Conservation (phyloP, 2,888 invertebrate genomes). For the Plebejus melissa region DNA sequence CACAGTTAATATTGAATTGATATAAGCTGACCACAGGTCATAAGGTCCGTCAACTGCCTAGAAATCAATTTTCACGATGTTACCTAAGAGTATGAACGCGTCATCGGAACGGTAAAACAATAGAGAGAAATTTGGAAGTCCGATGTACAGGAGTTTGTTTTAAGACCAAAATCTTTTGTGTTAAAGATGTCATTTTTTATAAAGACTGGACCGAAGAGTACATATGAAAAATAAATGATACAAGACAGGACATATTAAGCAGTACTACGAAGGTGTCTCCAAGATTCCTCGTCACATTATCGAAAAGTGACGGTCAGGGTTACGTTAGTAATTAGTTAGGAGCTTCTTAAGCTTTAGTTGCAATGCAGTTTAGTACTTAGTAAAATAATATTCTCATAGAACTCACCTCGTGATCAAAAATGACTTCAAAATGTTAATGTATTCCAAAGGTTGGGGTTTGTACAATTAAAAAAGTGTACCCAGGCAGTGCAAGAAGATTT, state of each 20-base stretch:
- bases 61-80: no score
- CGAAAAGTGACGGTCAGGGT: conserved; percentile 1
- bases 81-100: conserved; percentile 30
- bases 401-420: conserved; percentile 66
- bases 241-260: not conserved
- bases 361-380: conserved; percentile 25
- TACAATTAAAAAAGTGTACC: conserved; percentile 74
- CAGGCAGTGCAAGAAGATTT: conserved; percentile 83
- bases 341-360: conserved; percentile 32
- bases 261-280: not conserved
- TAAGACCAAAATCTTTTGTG: not conserved
- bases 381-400: conserved; percentile 50
- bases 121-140: not conserved
- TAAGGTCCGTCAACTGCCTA: no score
- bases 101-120: conserved; percentile 27
- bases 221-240: no score
- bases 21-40: no score
- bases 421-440: conserved; percentile 33
- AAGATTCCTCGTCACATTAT: conserved; percentile 21
- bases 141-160: not conserved
- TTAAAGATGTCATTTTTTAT: not conserved
- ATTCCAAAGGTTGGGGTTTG: conserved; percentile 39
- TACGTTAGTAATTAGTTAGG: conserved; percentile 30
- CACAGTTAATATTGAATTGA: no score
- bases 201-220: not conserved